phyloP scores from a whole-genome alignment of 2,888 invertebrate species.

The Agrotis exclamationis region DNA sequence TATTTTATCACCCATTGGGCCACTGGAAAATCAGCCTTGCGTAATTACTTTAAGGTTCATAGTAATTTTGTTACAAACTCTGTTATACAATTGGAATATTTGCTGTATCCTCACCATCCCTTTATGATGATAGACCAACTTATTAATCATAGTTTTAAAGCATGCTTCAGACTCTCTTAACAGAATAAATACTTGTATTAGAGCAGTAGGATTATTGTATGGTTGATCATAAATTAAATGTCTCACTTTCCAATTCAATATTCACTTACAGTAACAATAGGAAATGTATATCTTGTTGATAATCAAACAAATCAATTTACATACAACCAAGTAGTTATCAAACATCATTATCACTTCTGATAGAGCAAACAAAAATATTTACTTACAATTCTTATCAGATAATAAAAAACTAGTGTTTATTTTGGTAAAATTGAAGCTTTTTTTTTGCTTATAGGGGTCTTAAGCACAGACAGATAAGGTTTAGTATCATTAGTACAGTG shows the following conservation, averaged over 20 bases:
- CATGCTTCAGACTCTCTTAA: not conserved
- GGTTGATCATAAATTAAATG: not conserved
- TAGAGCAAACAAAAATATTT: conserved; percentile 54
- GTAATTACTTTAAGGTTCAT: not conserved
- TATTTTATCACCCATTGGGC: no score
- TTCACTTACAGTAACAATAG: conserved; percentile 8
- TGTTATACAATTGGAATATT: not conserved
- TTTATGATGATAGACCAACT: no score
- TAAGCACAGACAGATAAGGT: not conserved
- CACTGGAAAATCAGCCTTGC: not conserved
- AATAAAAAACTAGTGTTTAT: conserved; percentile 32
- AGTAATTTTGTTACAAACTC: not conserved
- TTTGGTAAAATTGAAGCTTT: conserved; percentile 12
- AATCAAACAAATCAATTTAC: conserved; percentile 18
- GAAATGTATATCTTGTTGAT: not conserved
- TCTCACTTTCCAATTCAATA: not conserved
- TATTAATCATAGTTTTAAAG: not conserved
- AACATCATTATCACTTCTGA: conserved; percentile 38
- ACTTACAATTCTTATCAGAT: conserved; percentile 47
- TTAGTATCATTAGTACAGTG: not conserved
- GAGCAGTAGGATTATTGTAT: no score
- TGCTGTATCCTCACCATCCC: no score
- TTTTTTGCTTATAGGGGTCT: no score
- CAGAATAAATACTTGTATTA: no score
- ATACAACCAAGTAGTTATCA: conserved; percentile 21